phyloP scores from a whole-genome alignment of 2,113 vertebrate genomes.

The Formicarius rufipectus region DNA sequence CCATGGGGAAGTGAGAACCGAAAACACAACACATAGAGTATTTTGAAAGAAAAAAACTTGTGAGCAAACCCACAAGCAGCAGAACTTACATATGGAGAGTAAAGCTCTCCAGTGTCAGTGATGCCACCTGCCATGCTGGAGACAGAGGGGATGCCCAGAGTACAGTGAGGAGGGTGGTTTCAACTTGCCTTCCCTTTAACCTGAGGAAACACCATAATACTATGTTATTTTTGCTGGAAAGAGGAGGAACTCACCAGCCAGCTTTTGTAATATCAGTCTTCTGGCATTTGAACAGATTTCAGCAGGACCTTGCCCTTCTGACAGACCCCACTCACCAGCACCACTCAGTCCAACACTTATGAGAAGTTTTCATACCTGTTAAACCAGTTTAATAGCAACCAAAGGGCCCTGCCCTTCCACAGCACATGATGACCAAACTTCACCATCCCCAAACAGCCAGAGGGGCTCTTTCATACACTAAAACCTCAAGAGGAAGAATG shows the following conservation, averaged over 20 bases:
- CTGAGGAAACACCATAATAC: slow-evolving; percentile 3
- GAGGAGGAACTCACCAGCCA: neutral
- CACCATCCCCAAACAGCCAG: neutral
- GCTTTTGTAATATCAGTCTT: neutral
- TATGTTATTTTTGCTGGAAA: neutral
- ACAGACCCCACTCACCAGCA: neutral
- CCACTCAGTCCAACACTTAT: neutral
- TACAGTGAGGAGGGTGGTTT: neutral
- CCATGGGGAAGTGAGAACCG: neutral
- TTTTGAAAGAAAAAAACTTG: neutral
- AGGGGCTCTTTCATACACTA: neutral
- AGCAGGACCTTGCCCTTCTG: neutral
- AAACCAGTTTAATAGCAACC: neutral
- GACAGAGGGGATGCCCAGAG: neutral
- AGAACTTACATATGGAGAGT: slow-evolving; percentile 93
- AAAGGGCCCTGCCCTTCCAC: neutral
- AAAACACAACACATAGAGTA: fast-evolving
- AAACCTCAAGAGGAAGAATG: neutral
- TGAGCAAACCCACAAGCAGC: neutral
- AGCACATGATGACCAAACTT: neutral
- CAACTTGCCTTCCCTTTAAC: neutral
- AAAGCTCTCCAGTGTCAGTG: slow-evolving; percentile 92
- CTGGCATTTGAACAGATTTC: neutral
- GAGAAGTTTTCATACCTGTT: neutral
- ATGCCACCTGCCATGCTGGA: slow-evolving; percentile 89